Base-by-base conservation (phyloP, 2,113 vertebrate genomes). In the Melanotaenia duboulayi region DNA sequence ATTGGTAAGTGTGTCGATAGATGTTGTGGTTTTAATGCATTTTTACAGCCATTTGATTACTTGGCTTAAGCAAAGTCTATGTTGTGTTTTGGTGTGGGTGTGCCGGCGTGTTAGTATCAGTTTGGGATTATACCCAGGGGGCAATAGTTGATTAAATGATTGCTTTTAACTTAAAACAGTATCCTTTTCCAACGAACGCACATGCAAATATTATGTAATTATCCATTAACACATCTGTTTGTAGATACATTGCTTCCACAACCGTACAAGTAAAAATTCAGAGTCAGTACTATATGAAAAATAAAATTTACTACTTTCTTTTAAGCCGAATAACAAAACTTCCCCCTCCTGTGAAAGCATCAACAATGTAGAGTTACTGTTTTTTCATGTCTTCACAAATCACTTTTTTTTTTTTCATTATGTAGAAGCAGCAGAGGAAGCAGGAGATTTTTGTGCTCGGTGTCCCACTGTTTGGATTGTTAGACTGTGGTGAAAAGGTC, bases 401-500 rank as follows among this genome's bases (percentile, higher is more conserved):
- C 0, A 50, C 22, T 17, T n/a, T n/a, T 16, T 58, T 64, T 56
- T 1, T 49, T 25, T 64, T 84, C 25, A 37, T 64, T 28, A 22
- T 2, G 24, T 14, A 11, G 51, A 35, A 58, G 58, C 6, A 56
- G 61, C 52, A 62, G 57, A 81, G 39, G 51, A 44, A 32, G 32
- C 44, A 16, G 25, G 12, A 52, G 6, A 17, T 28, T 65, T 35
- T 51, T 28, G 35, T 22, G 56, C 51, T 55, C 16, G 37, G 55
- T 56, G 75, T 24, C 22, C 16, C 24, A 52, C 44, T 32, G 23
- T 50, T 75, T 54, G 20, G 4, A 39, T 73, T 20, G 50, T 66
- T 35, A 64, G 17, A 65, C 40, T 17, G 25, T 37, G 61, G 62
- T 69, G 71, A 61, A 78, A 78, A 86, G 77, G 76, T 85, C 64